phyloP scores from a whole-genome alignment of 2,888 invertebrate species.

The Acleris cristana region DNA sequence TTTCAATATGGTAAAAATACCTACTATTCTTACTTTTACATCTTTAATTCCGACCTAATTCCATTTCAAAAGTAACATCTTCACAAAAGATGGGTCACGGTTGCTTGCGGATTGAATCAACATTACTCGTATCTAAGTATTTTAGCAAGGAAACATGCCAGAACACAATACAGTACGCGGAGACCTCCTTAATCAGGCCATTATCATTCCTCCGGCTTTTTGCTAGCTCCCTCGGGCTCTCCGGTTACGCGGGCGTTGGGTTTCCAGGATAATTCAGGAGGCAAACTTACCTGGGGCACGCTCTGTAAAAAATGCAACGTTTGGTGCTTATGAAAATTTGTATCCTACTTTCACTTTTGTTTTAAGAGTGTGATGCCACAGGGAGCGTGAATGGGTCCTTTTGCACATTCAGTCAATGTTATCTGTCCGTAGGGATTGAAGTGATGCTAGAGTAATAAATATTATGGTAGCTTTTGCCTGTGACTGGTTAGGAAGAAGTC shows the following conservation, averaged over 20 bases:
- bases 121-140: conserved; percentile 14
- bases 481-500: too few relatives aligned
- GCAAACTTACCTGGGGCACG: conserved; percentile 13
- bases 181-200: conserved; percentile 74
- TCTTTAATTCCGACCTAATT: too few relatives aligned
- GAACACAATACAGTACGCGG: conserved; percentile 48
- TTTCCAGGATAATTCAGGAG: conserved; percentile 8
- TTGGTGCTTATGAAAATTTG: background rate
- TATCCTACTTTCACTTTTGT: too few relatives aligned
- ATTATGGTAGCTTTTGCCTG: too few relatives aligned
- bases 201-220: conserved; percentile 69
- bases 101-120: conserved; percentile 7
- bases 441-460: too few relatives aligned
- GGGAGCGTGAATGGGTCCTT: too few relatives aligned
- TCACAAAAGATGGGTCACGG: background rate
- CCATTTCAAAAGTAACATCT: too few relatives aligned
- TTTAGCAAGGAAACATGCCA: conserved; percentile 14
- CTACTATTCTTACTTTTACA: too few relatives aligned
- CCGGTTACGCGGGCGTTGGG: conserved; percentile 40
- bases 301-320: conserved; percentile 7
- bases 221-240: conserved; percentile 44
- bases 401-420: too few relatives aligned
- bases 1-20: too few relatives aligned
- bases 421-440: too few relatives aligned
- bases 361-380: too few relatives aligned